phyloP scores from a whole-genome alignment of 2,797 vertebrate genomes.

The Nyctibius grandis region DNA sequence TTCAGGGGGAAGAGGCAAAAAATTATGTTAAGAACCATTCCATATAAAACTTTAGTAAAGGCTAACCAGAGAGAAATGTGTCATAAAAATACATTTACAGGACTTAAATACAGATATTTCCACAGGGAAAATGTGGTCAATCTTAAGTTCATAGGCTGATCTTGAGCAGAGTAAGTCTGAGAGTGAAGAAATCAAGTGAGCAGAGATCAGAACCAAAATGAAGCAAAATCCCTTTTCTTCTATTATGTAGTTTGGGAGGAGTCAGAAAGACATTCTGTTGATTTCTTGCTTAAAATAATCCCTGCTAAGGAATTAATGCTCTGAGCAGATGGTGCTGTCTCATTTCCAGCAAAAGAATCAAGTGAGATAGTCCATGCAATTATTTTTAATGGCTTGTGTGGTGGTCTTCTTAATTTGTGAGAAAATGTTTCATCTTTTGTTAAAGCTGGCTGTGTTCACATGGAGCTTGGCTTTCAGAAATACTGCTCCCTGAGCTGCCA shows the following conservation, averaged over 20 bases:
- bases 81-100: background rate
- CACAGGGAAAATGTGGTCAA: background rate
- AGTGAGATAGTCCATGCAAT: conserved; percentile 77
- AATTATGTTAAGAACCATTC: background rate
- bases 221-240: conserved; percentile 58
- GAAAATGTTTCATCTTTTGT: conserved; percentile 77
- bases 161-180: background rate
- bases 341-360: conserved; percentile 77
- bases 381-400: conserved; percentile 78
- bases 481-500: background rate
- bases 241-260: conserved; percentile 70
- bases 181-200: conserved; percentile 61
- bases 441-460: conserved; percentile 54
- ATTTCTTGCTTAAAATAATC: conserved; percentile 78
- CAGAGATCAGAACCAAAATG: conserved; percentile 63
- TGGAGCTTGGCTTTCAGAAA: conserved; percentile 22
- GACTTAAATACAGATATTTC: background rate
- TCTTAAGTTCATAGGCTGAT: background rate
- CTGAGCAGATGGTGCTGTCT: conserved; percentile 77
- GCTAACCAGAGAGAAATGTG: background rate
- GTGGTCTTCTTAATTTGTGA: conserved; percentile 78
- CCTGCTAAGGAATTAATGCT: conserved; percentile 77
- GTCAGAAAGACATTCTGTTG: conserved; percentile 72
- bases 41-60: background rate
- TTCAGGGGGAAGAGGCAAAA: background rate